These are phyloP conservation scores for Drosophila athabasca DNA, from an alignment of 1,140 invertebrate genomes.

Conservation along the genomic window DNA sequence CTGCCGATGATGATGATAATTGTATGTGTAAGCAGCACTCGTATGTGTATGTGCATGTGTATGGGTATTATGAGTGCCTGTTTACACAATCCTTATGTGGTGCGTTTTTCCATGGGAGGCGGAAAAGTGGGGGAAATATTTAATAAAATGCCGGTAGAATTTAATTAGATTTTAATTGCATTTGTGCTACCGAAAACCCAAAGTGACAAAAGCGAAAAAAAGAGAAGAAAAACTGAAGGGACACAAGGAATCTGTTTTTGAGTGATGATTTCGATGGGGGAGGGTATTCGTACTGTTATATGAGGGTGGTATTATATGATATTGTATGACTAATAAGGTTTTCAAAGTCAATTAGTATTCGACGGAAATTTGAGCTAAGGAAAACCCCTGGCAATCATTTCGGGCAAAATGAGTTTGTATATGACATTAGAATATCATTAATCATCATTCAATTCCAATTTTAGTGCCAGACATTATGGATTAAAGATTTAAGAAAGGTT, in stretches of 20 bases:
- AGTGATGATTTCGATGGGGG: constrained; percentile 34
- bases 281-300: constrained; percentile 2
- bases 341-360: constrained; percentile 22
- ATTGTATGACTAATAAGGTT: constrained; percentile 39
- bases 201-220: constrained; percentile 23
- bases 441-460: too few species aligned
- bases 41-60: constrained; percentile 28
- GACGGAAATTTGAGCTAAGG: too few species aligned
- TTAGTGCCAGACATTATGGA: too few species aligned
- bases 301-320: constrained; percentile 45
- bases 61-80: constrained; percentile 68
- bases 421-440: too few species aligned
- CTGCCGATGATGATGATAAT: constrained; percentile 56
- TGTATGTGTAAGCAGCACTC: too few species aligned
- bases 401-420: too few species aligned
- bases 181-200: constrained; percentile 48
- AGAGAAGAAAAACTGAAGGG: not conserved
- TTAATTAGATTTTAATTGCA: constrained; percentile 81
- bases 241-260: constrained; percentile 43
- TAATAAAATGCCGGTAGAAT: constrained; percentile 77
- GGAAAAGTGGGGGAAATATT: constrained; percentile 51
- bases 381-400: too few species aligned
- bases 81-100: constrained; percentile 73
- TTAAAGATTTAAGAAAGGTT: too few species aligned
- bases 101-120: constrained; percentile 7